A percentile compares a stretch with the other conserved stretches of the same genome.
phyloP scores from a whole-genome alignment of 2,888 invertebrate species.

The Falcaria lacertinaria region DNA sequence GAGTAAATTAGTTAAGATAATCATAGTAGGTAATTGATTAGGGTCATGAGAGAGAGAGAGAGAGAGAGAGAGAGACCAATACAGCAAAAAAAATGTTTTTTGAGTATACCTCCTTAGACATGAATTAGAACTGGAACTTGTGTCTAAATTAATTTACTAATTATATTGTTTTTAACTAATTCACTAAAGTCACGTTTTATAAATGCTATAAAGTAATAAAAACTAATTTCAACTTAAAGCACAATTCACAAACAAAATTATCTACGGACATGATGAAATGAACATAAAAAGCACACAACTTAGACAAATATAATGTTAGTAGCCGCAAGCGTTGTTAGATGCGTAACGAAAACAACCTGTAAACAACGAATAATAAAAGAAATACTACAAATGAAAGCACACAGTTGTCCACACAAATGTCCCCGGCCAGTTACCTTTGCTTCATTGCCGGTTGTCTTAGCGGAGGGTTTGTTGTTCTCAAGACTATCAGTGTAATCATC shows the following conservation, averaged over 20 bases:
- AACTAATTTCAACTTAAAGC: neutral
- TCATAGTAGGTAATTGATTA: no score
- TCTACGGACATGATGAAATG: conserved; percentile 10
- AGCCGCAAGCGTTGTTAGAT: conserved; percentile 29
- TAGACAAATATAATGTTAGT: conserved; percentile 26
- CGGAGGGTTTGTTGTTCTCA: conserved; percentile 78
- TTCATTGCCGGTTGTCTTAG: conserved; percentile 73
- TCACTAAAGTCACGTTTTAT: no score
- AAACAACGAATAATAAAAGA: conserved; percentile 17
- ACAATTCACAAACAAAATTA: conserved; percentile 7
- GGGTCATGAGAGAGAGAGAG: no score
- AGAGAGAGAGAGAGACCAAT: no score
- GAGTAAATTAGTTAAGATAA: no score
- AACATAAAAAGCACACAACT: conserved; percentile 24
- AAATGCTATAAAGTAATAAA: no score
- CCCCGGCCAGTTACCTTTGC: conserved; percentile 67
- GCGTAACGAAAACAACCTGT: conserved; percentile 32
- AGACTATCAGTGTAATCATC: conserved; percentile 88
- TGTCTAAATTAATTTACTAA: no score
- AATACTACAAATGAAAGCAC: conserved; percentile 34
- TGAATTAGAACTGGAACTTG: no score
- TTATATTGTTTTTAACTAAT: no score
- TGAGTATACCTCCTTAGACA: no score
- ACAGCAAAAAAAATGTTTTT: no score
- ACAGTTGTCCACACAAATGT: conserved; percentile 37